Percentiles rank a stretch among this genome's conserved stretches.
These are phyloP conservation scores for Chaetogeoica ovagalla DNA, from an alignment of 2,888 invertebrate genomes.

Conservation along the genomic window DNA sequence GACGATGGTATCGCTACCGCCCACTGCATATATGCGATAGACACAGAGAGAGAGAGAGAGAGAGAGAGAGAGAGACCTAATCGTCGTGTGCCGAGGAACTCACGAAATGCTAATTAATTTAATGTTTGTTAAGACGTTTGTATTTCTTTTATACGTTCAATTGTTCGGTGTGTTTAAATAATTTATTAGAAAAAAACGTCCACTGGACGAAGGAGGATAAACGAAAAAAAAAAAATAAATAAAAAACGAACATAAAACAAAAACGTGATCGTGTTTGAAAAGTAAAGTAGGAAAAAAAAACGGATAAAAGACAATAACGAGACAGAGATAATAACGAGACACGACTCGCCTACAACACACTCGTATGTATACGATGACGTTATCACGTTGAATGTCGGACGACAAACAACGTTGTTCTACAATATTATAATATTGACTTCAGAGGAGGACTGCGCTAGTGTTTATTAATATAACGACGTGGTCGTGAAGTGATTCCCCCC, in stretches of 20 bases:
- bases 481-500: neutral
- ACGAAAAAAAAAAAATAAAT: neutral
- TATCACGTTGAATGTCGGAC: neutral
- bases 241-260: too few species aligned
- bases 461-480: neutral
- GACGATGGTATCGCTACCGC: neutral
- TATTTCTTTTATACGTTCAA: neutral
- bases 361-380: neutral
- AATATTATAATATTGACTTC: too few species aligned
- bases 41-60: too few species aligned
- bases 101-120: constrained; percentile 31
- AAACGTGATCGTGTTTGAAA: neutral
- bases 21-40: neutral
- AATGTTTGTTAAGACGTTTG: neutral
- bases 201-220: neutral
- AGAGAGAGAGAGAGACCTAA: neutral
- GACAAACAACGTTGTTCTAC: neutral
- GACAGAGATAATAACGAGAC: neutral
- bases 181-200: constrained; percentile 19
- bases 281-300: neutral
- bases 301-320: neutral
- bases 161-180: constrained; percentile 1
- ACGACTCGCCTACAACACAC: neutral
- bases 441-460: too few species aligned
- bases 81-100: neutral